Evolutionary conservation across 2,888 invertebrate genomes (phyloP), one percentile per base, ranked within the genome.

Genomic region (Amphipoea oculea): DNA sequence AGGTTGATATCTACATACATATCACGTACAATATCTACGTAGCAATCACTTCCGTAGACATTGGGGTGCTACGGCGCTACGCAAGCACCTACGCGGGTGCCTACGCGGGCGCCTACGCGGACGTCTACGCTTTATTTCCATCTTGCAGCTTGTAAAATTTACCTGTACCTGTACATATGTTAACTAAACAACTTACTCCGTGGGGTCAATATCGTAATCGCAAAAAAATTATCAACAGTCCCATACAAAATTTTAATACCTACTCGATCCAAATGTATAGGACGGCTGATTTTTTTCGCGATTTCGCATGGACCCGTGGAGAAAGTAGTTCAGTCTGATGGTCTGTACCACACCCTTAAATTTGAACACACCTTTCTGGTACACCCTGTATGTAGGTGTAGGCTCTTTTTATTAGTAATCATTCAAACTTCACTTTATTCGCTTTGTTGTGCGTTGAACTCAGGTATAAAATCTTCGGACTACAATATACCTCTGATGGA

Each of bases 41-140:
- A 72, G 70, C 69, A 83, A 66, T 67, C 42, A 23, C n/a, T 57
- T 57, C 12, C 40, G 86, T 86, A 65, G 67, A 66, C 62, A 45
- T 83, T 63, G 12, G 23, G 60, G 71, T 76, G 76, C 86, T 83
- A 82, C 82, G 81, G 2, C 36, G 81, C 73, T 81, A 86, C 82
- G 70, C 29, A 23, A 42, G 23, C 40, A 5, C 40, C 40, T 40
- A 40, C 45, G n/a, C 36, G 20, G 2, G 14, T n/a, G n/a, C 57
- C 48, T 54, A 54, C 36, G 23, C 40, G 51, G 11, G 5, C 17
- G 14, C 17, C 14, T 42, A 67, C 45, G 42, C 20, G 20, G 12
- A 5, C n/a, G 36, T 40, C 42, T 75, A 62, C 78, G 83, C n/a
- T 70, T 65, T 66, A 65, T 60, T 54, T 80, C 23, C 7, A 48